Evolutionary conservation across 2,113 vertebrate species (phyloP).

Genomic region (Paradisaea rubra): DNA sequence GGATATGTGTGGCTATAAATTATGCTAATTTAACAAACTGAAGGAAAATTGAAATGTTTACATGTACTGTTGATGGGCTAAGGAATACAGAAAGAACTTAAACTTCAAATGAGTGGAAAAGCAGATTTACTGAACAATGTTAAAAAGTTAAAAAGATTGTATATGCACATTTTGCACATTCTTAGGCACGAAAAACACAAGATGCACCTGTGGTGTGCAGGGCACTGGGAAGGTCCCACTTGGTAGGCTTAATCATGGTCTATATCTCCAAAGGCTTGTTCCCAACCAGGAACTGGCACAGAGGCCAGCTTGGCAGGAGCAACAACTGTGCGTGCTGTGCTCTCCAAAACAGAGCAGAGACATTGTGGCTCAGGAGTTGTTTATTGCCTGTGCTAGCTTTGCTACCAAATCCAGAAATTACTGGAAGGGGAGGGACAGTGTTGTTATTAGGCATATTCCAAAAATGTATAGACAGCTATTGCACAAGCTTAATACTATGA

Average conservation of each 20-base stretch:
- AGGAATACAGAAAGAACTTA: background rate
- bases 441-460: background rate
- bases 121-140: background rate
- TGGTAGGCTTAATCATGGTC: background rate
- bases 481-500: background rate
- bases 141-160: background rate
- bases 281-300: background rate
- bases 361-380: fast-evolving
- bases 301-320: background rate
- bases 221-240: background rate
- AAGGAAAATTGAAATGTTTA: background rate
- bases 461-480: background rate
- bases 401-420: background rate
- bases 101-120: background rate
- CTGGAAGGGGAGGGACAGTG: background rate
- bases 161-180: background rate
- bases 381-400: background rate
- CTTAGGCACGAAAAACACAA: background rate
- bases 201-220: background rate
- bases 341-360: background rate
- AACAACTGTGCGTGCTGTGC: fast-evolving
- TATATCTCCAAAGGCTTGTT: background rate
- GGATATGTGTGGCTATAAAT: background rate
- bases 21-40: background rate
- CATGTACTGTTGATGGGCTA: background rate